These are phyloP conservation scores for Pseudoatta argentina DNA, from an alignment of 1,140 invertebrate genomes.

Conservation along the genomic window DNA sequence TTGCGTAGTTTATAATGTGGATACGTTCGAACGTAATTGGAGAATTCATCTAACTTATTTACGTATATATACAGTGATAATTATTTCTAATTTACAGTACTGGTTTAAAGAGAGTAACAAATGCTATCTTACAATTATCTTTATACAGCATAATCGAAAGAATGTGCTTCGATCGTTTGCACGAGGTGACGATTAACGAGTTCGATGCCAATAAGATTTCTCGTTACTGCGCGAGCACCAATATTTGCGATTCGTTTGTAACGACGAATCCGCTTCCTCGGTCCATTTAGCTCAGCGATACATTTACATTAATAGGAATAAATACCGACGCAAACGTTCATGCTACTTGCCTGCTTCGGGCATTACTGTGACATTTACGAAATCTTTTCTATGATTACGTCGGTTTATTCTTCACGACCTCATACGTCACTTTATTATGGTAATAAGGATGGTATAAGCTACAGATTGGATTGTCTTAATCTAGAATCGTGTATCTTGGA, in stretches of 20 bases:
- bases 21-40: slow-evolving; percentile 75
- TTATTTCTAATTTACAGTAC: slow-evolving; percentile 83
- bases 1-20: slow-evolving; percentile 74
- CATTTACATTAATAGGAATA: slow-evolving; percentile 60
- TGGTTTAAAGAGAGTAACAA: slow-evolving; percentile 85
- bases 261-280: slow-evolving; percentile 33
- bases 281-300: slow-evolving; percentile 53
- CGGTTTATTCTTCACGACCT: slow-evolving; percentile 34
- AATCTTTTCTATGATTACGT: slow-evolving; percentile 33
- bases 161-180: slow-evolving; percentile 47
- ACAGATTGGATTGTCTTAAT: slow-evolving; percentile 74
- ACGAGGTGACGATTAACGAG: slow-evolving; percentile 39
- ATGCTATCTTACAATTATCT: slow-evolving; percentile 84
- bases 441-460: slow-evolving; percentile 60
- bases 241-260: slow-evolving; percentile 39
- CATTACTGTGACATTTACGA: slow-evolving; percentile 40
- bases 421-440: slow-evolving; percentile 41
- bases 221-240: slow-evolving; percentile 57
- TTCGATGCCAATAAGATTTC: slow-evolving; percentile 48
- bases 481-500: slow-evolving; percentile 70
- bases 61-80: slow-evolving; percentile 78
- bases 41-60: slow-evolving; percentile 73
- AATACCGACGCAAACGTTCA: slow-evolving; percentile 57
- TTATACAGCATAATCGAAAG: slow-evolving; percentile 75
- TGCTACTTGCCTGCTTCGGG: slow-evolving; percentile 38